Base-by-base conservation (phyloP, 37 sponge, comb jelly and placozoan genomes). In the Crambe crambe region DNA sequence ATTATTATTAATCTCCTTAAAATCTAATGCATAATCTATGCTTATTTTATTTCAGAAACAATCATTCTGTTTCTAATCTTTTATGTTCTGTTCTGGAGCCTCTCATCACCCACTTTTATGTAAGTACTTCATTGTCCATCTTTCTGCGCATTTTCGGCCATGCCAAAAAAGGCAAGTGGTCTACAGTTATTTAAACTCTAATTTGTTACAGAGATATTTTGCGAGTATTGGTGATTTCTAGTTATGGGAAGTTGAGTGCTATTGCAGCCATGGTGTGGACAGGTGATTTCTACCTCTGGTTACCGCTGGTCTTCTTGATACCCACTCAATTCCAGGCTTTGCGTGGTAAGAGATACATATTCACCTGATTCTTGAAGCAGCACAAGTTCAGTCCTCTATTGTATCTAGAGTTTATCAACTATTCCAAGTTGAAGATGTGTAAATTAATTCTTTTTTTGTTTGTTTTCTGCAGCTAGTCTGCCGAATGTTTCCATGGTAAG, bases 251-350 rank as follows among this genome's bases (percentile, higher is more conserved):
- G 68, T 72, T 91, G 36, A 78, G 83, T 51, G 87, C 89, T 0
- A 72, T 95, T 0, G 84, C 87, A 39, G 93, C 87, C 47, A 78
- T 84, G 56, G 74, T 95, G 54, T 95, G 96, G 96, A 80, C 86
- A 30, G 87, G 82, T 32, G 89, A 91, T 34, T 85, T 77, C 64
- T 87, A 87, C 76, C 80, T 89, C 30, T 74, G 77, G 89, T 29
- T 97, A 5, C 92, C 94, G 23, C 34, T 60, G 35, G 56, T 80
- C 31, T 67, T 91, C 22, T 68, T 78, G 2, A 20, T 90, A 21
- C 84, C 89, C 1, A 78, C 89, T 51, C 87, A 86, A 18, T 40
- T 85, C 21, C 95, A 94, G 73, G 80, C 79, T 1, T 64, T 83
- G 54, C 80, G 85, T 90, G 95, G 95, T 94, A 54, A 40, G 75